These are phyloP conservation scores for Semaprochilodus insignis DNA, from an alignment of 2,797 vertebrate species.

Conservation along the genomic window DNA sequence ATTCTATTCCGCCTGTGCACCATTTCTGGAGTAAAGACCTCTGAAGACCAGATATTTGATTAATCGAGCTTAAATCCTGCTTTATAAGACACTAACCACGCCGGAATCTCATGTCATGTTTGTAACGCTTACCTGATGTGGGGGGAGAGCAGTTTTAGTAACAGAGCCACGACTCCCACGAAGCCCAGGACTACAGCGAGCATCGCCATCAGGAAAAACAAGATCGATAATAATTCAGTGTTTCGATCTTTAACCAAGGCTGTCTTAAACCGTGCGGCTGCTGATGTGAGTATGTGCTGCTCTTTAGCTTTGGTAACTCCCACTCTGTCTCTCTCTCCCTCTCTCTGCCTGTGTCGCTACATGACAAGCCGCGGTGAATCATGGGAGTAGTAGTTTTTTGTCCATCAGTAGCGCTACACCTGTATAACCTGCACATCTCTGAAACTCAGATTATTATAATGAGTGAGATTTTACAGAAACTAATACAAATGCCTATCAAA, in stretches of 20 bases:
- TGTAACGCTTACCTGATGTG: constrained; percentile 74
- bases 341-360: not conserved
- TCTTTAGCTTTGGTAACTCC: constrained; percentile 36
- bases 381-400: constrained; percentile 78
- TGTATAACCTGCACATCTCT: too few species aligned
- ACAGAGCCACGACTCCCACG: constrained; percentile 68
- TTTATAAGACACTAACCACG: not conserved
- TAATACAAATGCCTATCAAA: too few species aligned
- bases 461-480: too few species aligned
- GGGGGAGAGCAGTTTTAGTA: constrained; percentile 74
- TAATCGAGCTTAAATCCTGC: not conserved
- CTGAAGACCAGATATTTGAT: too few species aligned
- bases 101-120: not conserved
- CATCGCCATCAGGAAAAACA: constrained; percentile 57
- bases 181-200: constrained; percentile 67
- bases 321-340: constrained; percentile 48
- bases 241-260: not conserved
- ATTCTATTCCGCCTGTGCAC: not conserved
- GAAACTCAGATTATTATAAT: too few species aligned
- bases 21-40: not conserved
- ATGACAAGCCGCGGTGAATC: constrained; percentile 58
- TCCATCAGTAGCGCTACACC: too few species aligned
- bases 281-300: constrained; percentile 10
- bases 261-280: not conserved
- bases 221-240: not conserved